A percentile compares a stretch with the other conserved stretches of the same genome.
phyloP scores from a whole-genome alignment of 2,113 vertebrate genomes.

The Catharus bicknelli region DNA sequence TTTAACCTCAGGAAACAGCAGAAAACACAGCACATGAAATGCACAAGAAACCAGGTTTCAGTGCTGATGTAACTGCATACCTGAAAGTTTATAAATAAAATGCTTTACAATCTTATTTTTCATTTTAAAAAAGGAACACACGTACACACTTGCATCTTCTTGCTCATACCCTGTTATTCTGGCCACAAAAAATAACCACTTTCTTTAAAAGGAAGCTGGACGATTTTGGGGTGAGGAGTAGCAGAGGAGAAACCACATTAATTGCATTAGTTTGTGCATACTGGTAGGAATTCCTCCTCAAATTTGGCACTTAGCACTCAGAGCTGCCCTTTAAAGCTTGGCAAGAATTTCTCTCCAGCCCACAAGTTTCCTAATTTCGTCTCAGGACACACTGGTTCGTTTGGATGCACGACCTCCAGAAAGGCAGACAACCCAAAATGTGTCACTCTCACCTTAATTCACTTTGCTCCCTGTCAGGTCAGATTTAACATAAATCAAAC shows the following conservation, averaged over 20 bases:
- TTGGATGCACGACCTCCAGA: conserved; percentile 16
- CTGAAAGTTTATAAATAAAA: not conserved
- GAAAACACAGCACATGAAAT: not conserved
- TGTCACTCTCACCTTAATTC: conserved; percentile 29
- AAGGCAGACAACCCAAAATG: not conserved
- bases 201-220: conserved; percentile 50
- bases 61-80: not conserved
- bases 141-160: not conserved
- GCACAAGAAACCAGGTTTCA: not conserved
- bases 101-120: not conserved
- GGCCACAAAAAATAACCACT: not conserved
- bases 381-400: conserved; percentile 32
- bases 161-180: conserved; percentile 11
- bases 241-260: conserved; percentile 59
- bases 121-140: not conserved
- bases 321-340: conserved; percentile 51
- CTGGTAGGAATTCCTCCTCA: conserved; percentile 48
- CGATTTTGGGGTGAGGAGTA: conserved; percentile 13
- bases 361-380: conserved; percentile 53
- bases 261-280: conserved; percentile 50
- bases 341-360: conserved; percentile 42
- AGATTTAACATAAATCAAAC: conserved; percentile 1
- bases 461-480: not conserved
- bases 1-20: not conserved
- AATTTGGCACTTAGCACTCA: conserved; percentile 37